Evolutionary conservation across 2,888 invertebrate species (phyloP), one percentile per base, ranked within the genome.

Genomic region (Scaptodrosophila latifasciaeformis): DNA sequence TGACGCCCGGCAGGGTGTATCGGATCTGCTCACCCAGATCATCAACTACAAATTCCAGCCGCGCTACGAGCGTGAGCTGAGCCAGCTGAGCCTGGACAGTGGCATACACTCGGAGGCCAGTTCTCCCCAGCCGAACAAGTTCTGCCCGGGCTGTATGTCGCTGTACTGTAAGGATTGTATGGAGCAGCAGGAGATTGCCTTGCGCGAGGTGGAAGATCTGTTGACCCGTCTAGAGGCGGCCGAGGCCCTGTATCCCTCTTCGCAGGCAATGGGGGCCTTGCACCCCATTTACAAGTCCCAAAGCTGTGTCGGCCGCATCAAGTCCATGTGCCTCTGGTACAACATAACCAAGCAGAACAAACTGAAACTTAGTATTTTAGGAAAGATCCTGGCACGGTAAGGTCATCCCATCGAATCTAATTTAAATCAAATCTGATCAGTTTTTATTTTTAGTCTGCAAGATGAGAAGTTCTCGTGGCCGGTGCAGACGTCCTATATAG

Each of bases 281-380:
- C 93, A 93, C 87, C 92, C 92, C 10, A 87, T 92, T 12, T 86
- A 86, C 64, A 86, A 85, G 58, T 85, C 84, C 18, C 84, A 82
- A 53, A 79, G 74, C 50, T 86, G 86, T 72, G 82, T 87, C 37
- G 85, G 84, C 1, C 83, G 84, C 30, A 86, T 87, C 24, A 87
- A 91, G 88, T 92, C 95, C 9, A 91, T 97, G 90, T 95, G 94
- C 79, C 88, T 96, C 2, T 97, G 97, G 96, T 93, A 93, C 85
- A 97, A 97, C 86, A 92, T 94, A 83, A 94, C 94, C 0, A 90
- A 91, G 69, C 94, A 95, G 85, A 92, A 96, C 85, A 90, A 93
- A 45, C 88, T 95, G 49, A 95, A 94, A 85, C 87, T 97, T 65
- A 88, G 92, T 59, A 91, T 94, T 58, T 87, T 94, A 72, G 91